Evolutionary conservation across 2,797 vertebrate genomes (phyloP).

Genomic region (Balearica regulorum): DNA sequence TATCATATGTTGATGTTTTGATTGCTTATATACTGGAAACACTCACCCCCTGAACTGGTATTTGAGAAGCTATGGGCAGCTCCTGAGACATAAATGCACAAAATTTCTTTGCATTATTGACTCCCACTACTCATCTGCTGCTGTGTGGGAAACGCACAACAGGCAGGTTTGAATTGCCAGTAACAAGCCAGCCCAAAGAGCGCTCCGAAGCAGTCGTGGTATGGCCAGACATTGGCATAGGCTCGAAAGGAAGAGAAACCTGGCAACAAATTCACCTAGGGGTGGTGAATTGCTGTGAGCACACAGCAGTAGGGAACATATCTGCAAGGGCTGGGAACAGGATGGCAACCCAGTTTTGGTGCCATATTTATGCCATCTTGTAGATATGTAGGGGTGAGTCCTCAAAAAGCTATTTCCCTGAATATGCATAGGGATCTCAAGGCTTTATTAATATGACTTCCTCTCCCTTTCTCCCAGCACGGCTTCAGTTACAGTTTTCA

Average conservation of each 20-base stretch:
- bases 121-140: neutral
- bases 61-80: neutral
- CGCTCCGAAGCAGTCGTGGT: neutral
- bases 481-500: neutral
- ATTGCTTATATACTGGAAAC: neutral
- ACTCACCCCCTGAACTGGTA: neutral
- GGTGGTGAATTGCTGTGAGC: fast-evolving
- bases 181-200: neutral
- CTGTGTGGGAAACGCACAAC: fast-evolving
- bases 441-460: neutral
- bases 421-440: neutral
- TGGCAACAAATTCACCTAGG: neutral
- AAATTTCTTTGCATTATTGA: neutral
- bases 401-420: neutral
- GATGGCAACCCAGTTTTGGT: neutral
- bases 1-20: neutral
- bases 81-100: neutral
- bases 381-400: neutral
- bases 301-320: neutral
- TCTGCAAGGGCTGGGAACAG: neutral
- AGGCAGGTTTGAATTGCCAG: neutral
- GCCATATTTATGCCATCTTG: neutral
- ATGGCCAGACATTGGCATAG: neutral
- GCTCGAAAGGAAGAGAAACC: neutral
- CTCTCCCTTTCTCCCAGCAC: neutral